phyloP scores from a whole-genome alignment of 2,888 invertebrate genomes.

The Ephialtes manifestator region DNA sequence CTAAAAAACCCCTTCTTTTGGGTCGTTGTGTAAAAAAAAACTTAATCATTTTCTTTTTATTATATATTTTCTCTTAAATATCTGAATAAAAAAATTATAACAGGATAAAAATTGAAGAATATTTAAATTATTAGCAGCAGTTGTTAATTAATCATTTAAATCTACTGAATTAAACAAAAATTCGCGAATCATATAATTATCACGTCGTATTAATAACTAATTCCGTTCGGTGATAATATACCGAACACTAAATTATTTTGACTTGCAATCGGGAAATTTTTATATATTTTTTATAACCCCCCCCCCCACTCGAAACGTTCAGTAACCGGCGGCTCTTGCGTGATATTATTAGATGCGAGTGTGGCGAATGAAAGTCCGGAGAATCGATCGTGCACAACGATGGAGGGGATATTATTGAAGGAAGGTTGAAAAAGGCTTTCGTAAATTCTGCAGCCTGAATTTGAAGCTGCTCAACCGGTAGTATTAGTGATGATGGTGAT shows the following conservation, averaged over 20 bases:
- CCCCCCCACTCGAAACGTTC: conserved; percentile 51
- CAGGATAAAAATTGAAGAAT: too few relatives aligned
- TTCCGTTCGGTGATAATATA: too few relatives aligned
- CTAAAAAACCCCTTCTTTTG: too few relatives aligned
- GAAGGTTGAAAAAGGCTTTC: conserved; percentile 33
- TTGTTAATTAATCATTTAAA: background rate
- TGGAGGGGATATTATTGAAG: conserved; percentile 37
- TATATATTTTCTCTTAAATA: background rate
- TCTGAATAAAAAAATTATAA: too few relatives aligned
- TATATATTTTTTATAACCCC: conserved; percentile 48
- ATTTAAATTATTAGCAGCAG: background rate
- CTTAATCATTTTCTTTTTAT: too few relatives aligned
- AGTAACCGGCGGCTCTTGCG: conserved; percentile 35
- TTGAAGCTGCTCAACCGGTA: background rate
- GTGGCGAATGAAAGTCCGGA: conserved; percentile 50
- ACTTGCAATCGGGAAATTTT: conserved; percentile 34
- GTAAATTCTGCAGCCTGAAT: conserved; percentile 4
- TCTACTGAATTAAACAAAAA: background rate
- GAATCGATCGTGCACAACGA: conserved; percentile 58
- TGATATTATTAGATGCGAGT: conserved; percentile 61
- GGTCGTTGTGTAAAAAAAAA: too few relatives aligned
- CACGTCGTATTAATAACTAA: too few relatives aligned
- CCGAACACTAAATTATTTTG: too few relatives aligned
- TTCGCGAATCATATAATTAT: too few relatives aligned
- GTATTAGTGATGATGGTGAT: too few relatives aligned